Base-by-base conservation (phyloP, 2,888 invertebrate genomes). In the Pyrgus malvae region DNA sequence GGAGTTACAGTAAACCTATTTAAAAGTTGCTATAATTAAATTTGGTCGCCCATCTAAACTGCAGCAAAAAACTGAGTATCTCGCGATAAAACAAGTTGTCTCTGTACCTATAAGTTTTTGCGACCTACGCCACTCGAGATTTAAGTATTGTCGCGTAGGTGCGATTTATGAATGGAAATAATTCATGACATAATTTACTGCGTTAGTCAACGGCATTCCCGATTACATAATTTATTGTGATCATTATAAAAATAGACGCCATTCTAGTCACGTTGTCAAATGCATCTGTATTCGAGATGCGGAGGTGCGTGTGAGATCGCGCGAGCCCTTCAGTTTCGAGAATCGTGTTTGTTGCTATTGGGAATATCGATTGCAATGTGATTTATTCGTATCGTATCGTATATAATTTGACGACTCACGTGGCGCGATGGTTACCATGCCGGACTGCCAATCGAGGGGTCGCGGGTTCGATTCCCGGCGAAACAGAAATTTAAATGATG, bases 121-220 rank as follows among this genome's bases (percentile, higher is more conserved):
- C 31, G 19, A 29, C 44, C 44, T 31, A 31, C 6, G 11, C 21
- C n/a, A 31, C 17, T 37, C n/a, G 16, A 38, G 19, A 6, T 17
- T 12, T n/a, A 42, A 33, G 21, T 31, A 19, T 21, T 38, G 31
- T 54, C 54, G 54, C 42, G 48, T 48, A 37, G 48, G 48, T 46
- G 54, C 23, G 21, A 55, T 55, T 56, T 54, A 57, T 61, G 58
- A 61, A 61, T 60, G 60, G 48, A 40, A 38, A 54, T 54, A 54
- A 40, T 63, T 65, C 64, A 63, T 72, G 70, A 72, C 74, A 73
- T 73, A 70, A 69, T 61, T 12, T 53, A 19, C n/a, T 53, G 44
- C 41, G 59, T 72, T 74, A 74, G 63, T 74, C 74, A 80, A 65
- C 65, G 85, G 83, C 80, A 83, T 72, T 82, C 70, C 86, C 83